Evolutionary conservation across 1,140 invertebrate genomes (phyloP), one percentile per base, ranked within the genome.

Genomic region (Chionoecetes opilio): DNA sequence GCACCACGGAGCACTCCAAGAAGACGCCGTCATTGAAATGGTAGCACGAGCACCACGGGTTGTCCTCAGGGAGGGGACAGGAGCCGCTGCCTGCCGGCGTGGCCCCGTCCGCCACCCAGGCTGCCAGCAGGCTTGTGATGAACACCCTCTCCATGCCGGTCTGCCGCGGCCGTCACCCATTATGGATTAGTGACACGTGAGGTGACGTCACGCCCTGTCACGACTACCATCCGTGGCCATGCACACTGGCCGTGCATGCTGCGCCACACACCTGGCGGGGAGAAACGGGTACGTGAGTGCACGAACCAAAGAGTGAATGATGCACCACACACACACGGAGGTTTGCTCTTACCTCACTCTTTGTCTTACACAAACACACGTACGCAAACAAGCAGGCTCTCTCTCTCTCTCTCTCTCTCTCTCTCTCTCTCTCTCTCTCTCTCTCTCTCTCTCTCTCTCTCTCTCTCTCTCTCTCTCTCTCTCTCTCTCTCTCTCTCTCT

Each of bases 11-110:
- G 97, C 99, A 99, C 97, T 99, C 98, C 96, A 99, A 97, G 97
- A 98, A 99, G 92, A 99, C 97, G 38, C 98, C 98, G 97, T 99
- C 98, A 97, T 99, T 98, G 97, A 99, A 98, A 97, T 98, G 98
- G 97, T 99, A 99, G 97, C 99, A 99, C 0, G 98, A 98, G 97
- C 99, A 99, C 96, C 98, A 98, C n/a, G 98, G 98, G 97, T 98
- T 98, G 96, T 98, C 98, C 96, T 98, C 97, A 96, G 98, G 97
- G 96, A 97, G 98, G 75, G 98, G 98, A 96, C 98, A 98, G 93
- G 98, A 97, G 38, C 35, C 90, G 34, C 63, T 84, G n/a, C 34
- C 21, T 26, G 41, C 0, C 37, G 21, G 82, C 38, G 29, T 82
- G 31, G n/a, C 82, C 3, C 37, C 37, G 8, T 29, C 29, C 38